Conservation (phyloP, 2,797 vertebrate genomes). For the Scleropages formosus region DNA sequence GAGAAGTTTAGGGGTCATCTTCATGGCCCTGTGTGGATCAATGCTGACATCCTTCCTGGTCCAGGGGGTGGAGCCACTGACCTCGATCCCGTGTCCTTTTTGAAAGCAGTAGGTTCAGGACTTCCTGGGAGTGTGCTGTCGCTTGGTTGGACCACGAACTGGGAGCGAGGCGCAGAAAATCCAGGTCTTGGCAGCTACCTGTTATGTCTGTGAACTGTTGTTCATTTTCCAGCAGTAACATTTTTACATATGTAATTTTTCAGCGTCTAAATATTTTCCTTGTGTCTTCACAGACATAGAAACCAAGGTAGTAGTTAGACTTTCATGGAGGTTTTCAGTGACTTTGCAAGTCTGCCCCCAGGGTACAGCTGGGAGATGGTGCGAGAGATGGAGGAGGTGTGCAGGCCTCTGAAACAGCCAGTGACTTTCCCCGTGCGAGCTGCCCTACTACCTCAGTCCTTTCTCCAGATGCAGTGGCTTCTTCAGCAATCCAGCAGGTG, state of each 20-base stretch:
- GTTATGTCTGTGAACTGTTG: not conserved
- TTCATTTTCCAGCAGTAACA: not conserved
- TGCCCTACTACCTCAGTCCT: conserved; percentile 72
- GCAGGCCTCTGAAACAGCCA: conserved; percentile 65
- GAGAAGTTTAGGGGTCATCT: conserved; percentile 50
- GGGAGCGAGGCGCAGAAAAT: conserved; percentile 66
- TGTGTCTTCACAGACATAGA: not conserved
- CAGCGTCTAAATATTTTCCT: too few relatives aligned
- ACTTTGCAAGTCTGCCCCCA: conserved; percentile 41
- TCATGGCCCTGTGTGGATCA: conserved; percentile 79
- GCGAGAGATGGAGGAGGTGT: conserved; percentile 76
- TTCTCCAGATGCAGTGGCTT: conserved; percentile 79
- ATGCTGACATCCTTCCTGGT: conserved; percentile 83
- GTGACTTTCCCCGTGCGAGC: conserved; percentile 87
- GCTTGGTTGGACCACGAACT: conserved; percentile 85
- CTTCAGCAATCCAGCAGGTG: conserved; percentile 80
- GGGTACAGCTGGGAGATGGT: conserved; percentile 87
- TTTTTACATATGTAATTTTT: not conserved
- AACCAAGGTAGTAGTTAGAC: not conserved
- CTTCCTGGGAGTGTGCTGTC: conserved; percentile 75
- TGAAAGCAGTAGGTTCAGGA: conserved; percentile 59
- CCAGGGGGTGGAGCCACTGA: conserved; percentile 68
- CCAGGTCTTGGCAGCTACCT: conserved; percentile 62
- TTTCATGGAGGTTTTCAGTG: not conserved
- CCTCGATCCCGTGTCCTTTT: conserved; percentile 62